Conservation (phyloP, 2,888 invertebrate genomes). For the Pandemis cinnamomeana region DNA sequence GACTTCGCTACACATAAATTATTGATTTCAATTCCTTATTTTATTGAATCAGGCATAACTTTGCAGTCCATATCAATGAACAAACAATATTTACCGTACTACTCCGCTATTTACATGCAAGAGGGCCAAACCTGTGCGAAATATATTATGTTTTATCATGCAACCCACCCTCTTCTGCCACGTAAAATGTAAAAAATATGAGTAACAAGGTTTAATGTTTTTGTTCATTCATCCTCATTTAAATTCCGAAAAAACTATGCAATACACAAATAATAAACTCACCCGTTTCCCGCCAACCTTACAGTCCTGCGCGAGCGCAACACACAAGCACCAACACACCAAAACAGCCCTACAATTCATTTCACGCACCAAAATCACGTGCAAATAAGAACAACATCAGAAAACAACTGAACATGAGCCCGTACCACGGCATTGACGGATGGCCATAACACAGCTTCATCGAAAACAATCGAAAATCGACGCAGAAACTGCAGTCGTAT, state of each 20-base stretch:
- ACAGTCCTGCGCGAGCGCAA: slow-evolving; percentile 66
- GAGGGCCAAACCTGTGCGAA: too few relatives aligned
- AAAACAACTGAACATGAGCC: background rate
- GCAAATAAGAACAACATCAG: background rate
- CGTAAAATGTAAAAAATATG: too few relatives aligned
- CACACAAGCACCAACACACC: slow-evolving; percentile 47
- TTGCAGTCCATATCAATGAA: too few relatives aligned
- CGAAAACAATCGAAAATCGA: slow-evolving; percentile 9
- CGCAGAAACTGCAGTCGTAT: background rate
- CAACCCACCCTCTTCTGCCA: too few relatives aligned
- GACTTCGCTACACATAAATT: too few relatives aligned
- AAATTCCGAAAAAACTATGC: background rate
- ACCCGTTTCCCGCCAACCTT: slow-evolving; percentile 72
- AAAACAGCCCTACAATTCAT: slow-evolving; percentile 49
- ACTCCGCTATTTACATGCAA: too few relatives aligned
- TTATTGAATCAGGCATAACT: too few relatives aligned
- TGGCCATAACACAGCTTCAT: background rate
- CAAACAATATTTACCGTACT: too few relatives aligned
- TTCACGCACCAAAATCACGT: slow-evolving; percentile 1
- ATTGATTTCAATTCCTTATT: too few relatives aligned
- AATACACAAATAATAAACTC: slow-evolving; percentile 36
- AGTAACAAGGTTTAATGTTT: too few relatives aligned
- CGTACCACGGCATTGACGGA: background rate
- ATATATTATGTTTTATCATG: too few relatives aligned
- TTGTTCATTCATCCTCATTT: too few relatives aligned